phyloP scores from a whole-genome alignment of 92 coral and sea anemone genomes.

The Metridium senile region DNA sequence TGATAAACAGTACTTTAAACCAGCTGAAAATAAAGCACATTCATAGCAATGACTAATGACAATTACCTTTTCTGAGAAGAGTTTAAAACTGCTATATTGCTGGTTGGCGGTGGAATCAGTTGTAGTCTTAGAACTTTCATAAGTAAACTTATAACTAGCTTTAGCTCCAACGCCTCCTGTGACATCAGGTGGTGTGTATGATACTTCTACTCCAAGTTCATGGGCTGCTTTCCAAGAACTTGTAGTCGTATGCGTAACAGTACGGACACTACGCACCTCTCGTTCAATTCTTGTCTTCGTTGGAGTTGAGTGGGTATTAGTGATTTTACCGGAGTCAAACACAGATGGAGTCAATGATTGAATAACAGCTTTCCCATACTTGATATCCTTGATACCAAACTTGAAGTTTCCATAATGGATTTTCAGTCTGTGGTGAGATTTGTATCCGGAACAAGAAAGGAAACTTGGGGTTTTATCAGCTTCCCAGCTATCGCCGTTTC shows the following conservation, averaged over 20 bases:
- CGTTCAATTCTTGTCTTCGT: slow-evolving; percentile 37
- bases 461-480: slow-evolving; percentile 36
- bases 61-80: slow-evolving; percentile 16
- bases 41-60: too few relatives aligned
- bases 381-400: slow-evolving; percentile 59
- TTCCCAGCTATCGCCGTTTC: slow-evolving; percentile 76
- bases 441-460: slow-evolving; percentile 64
- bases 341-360: slow-evolving; percentile 46
- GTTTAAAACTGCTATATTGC: slow-evolving; percentile 35
- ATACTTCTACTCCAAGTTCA: slow-evolving; percentile 57
- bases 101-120: slow-evolving; percentile 44
- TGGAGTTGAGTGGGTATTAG: slow-evolving; percentile 42
- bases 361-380: slow-evolving; percentile 47
- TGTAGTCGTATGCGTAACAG: slow-evolving; percentile 64
- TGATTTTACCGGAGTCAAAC: slow-evolving; percentile 42
- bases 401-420: slow-evolving; percentile 59
- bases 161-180: slow-evolving; percentile 53
- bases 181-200: slow-evolving; percentile 54
- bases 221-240: slow-evolving; percentile 60
- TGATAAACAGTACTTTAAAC: too few relatives aligned
- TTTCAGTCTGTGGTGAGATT: slow-evolving; percentile 54
- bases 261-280: slow-evolving; percentile 54
- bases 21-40: too few relatives aligned
- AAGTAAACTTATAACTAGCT: slow-evolving; percentile 25
- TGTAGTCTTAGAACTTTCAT: slow-evolving; percentile 21